These are phyloP conservation scores for Mactromeris polynyma DNA, from an alignment of 2,888 invertebrate species.

Conservation along the genomic window DNA sequence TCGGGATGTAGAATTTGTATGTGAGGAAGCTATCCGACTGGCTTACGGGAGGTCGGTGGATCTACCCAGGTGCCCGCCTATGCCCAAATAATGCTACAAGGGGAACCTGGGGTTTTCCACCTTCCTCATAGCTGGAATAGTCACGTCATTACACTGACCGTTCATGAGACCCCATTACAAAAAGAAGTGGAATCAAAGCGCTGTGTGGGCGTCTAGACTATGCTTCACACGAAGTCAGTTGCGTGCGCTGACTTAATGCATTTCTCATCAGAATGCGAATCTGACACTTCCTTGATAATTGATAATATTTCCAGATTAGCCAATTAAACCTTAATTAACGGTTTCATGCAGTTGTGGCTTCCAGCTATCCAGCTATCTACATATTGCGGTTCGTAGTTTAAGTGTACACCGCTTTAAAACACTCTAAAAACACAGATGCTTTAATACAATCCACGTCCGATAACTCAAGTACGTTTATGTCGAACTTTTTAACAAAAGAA, in stretches of 20 bases:
- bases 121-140: no score
- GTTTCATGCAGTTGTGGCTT: neutral
- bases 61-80: no score
- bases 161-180: no score
- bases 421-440: no score
- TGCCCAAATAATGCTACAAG: no score
- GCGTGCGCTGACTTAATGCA: neutral
- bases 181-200: neutral
- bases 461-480: neutral
- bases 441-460: no score
- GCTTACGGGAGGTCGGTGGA: no score
- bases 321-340: neutral
- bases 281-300: slow-evolving; percentile 3
- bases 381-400: neutral
- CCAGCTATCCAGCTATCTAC: neutral
- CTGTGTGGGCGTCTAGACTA: neutral
- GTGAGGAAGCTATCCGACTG: no score
- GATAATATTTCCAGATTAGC: neutral
- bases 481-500: neutral
- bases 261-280: neutral
- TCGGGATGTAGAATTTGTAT: no score
- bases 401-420: no score
- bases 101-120: no score
- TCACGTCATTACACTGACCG: no score
- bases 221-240: neutral